Evolutionary conservation across 1,140 invertebrate species (phyloP).

Genomic region (Drosophila persimilis): DNA sequence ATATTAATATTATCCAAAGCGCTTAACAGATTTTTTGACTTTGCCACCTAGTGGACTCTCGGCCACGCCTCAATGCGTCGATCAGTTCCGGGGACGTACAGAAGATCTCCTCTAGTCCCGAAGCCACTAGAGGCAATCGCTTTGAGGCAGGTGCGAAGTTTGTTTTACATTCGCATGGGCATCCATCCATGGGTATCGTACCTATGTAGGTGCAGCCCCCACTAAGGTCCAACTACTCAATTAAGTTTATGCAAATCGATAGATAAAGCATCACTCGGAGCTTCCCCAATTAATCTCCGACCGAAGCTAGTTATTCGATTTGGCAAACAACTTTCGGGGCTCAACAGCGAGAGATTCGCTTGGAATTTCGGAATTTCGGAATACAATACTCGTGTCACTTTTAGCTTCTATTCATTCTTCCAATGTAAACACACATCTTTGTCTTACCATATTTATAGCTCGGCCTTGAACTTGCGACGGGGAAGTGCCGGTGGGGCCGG

Average conservation of each 20-base stretch:
- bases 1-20: too few relatives aligned
- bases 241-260: conserved; percentile 31
- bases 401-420: conserved; percentile 7
- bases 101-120: neutral
- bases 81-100: conserved; percentile 40
- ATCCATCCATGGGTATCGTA: neutral
- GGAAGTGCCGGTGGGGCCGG: neutral
- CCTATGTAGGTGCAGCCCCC: neutral
- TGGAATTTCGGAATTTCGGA: neutral
- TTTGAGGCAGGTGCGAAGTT: neutral
- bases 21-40: too few relatives aligned
- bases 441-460: conserved; percentile 7
- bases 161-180: conserved; percentile 7
- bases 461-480: conserved; percentile 32
- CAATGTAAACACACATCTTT: conserved; percentile 40
- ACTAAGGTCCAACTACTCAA: neutral
- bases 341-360: neutral
- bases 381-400: conserved; percentile 22
- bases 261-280: neutral
- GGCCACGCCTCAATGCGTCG: conserved; percentile 36
- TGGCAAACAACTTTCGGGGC: conserved; percentile 40
- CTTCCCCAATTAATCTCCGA: conserved; percentile 31
- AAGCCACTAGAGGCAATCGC: neutral
- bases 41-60: neutral
- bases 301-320: conserved; percentile 23